Evolutionary conservation across 2,888 invertebrate species (phyloP).

Genomic region (Agriopis marginaria): DNA sequence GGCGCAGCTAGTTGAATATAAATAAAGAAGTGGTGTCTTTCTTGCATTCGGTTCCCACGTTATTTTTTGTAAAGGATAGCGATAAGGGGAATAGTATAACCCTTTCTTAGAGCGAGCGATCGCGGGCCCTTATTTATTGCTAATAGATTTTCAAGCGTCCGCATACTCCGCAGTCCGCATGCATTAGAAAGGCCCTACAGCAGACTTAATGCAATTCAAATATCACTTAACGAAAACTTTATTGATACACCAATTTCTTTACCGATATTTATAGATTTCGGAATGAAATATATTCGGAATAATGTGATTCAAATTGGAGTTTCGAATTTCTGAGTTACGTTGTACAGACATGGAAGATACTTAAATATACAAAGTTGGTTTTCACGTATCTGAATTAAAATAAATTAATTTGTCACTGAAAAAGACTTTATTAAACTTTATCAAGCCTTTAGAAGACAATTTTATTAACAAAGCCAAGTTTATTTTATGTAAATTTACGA

Average conservation of each 20-base stretch:
- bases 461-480: too few species aligned
- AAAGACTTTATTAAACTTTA: too few species aligned
- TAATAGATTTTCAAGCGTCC: constrained; percentile 79
- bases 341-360: too few species aligned
- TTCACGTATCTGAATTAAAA: too few species aligned
- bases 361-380: too few species aligned
- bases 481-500: too few species aligned
- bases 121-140: constrained; percentile 81
- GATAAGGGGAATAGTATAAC: constrained; percentile 84
- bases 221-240: constrained; percentile 45
- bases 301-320: neutral
- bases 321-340: too few species aligned
- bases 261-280: neutral
- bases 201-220: constrained; percentile 57
- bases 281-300: neutral
- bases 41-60: constrained; percentile 82
- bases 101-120: constrained; percentile 81
- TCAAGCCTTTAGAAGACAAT: too few species aligned
- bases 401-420: too few species aligned
- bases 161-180: constrained; percentile 55
- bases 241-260: neutral
- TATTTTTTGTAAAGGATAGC: constrained; percentile 79
- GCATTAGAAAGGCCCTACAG: constrained; percentile 68
- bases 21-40: constrained; percentile 77
- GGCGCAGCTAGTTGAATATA: constrained; percentile 61